Evolutionary conservation across 2,888 invertebrate genomes (phyloP).

Genomic region (Drosophila peninsularis): DNA sequence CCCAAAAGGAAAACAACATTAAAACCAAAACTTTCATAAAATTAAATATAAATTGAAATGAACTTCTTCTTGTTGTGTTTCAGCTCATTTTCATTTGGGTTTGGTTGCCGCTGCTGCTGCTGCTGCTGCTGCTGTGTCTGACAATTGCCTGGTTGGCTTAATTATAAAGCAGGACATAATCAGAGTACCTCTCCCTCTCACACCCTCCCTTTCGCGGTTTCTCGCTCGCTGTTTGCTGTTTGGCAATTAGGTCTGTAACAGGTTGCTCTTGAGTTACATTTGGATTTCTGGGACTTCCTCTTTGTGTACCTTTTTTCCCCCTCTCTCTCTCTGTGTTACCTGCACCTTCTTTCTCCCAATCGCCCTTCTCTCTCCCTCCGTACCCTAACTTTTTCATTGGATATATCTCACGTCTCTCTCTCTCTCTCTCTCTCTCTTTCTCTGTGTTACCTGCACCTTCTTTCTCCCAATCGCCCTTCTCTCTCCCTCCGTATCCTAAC

Average conservation of each 20-base stretch:
- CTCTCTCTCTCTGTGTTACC: background rate
- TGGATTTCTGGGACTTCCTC: background rate
- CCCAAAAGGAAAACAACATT: conserved; percentile 1
- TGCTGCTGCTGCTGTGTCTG: conserved; percentile 12
- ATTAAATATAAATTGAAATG: conserved; percentile 51
- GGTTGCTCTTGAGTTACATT: conserved; percentile 1
- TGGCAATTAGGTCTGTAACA: background rate
- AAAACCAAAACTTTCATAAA: conserved; percentile 32
- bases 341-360: background rate
- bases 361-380: background rate
- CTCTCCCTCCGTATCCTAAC: no score
- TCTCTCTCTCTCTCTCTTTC: background rate
- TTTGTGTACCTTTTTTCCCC: background rate
- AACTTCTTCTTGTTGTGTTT: conserved; percentile 30
- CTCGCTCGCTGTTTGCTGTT: background rate
- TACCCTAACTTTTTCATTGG: no score
- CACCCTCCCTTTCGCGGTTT: background rate
- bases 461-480: background rate
- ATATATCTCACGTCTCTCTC: background rate
- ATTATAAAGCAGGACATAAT: conserved; percentile 29
- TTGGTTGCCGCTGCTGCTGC: conserved; percentile 1
- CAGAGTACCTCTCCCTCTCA: background rate
- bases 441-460: background rate
- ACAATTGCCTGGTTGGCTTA: conserved; percentile 29
- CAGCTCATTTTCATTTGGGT: conserved; percentile 1